Evolutionary conservation across 2,797 vertebrate species (phyloP).

Genomic region (Anguilla marmorata): DNA sequence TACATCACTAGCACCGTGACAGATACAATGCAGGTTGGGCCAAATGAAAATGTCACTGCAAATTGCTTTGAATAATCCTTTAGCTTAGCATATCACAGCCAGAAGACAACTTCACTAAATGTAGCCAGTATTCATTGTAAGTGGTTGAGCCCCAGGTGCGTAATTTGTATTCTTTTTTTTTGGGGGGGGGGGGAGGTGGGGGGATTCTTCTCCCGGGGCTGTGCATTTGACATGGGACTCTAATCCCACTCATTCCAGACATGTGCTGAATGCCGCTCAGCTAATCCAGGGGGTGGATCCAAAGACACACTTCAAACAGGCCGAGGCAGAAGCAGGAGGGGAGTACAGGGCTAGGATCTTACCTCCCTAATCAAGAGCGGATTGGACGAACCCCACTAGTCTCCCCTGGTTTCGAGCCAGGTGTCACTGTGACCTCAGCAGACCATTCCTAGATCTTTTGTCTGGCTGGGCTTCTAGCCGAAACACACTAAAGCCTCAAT

Average conservation of each 20-base stretch:
- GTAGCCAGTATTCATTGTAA: constrained; percentile 27
- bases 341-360: background rate
- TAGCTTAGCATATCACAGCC: constrained; percentile 28
- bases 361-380: constrained; percentile 5
- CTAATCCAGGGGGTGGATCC: constrained; percentile 23
- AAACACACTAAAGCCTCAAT: background rate
- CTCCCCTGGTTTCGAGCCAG: background rate
- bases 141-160: background rate
- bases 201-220: background rate
- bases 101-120: constrained; percentile 37
- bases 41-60: background rate
- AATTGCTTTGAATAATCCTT: constrained; percentile 20
- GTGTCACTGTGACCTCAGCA: background rate
- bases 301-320: constrained; percentile 23
- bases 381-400: background rate
- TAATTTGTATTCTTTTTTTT: background rate
- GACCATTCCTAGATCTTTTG: constrained; percentile 19
- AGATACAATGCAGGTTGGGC: background rate
- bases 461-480: background rate
- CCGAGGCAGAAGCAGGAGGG: background rate
- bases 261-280: background rate
- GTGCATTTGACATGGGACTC: background rate
- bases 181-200: background rate
- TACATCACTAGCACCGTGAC: background rate
- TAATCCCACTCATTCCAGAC: constrained; percentile 23